phyloP scores from a whole-genome alignment of 2,113 vertebrate species.

The Argyrosomus japonicus region DNA sequence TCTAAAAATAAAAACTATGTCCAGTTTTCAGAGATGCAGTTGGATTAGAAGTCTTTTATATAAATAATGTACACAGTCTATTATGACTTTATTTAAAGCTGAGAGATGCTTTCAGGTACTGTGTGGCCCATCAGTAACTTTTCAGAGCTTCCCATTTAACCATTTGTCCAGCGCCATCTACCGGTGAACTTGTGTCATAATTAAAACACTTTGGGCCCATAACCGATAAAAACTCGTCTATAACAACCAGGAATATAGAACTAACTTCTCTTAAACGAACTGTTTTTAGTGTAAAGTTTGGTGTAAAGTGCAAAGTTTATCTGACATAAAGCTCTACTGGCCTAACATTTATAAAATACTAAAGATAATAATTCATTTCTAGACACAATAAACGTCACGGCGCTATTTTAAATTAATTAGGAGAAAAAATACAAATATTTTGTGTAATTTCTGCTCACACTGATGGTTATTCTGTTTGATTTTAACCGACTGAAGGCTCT shows the following conservation, averaged over 20 bases:
- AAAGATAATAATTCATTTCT: background rate
- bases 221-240: slow-evolving; percentile 6
- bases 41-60: background rate
- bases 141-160: slow-evolving; percentile 41
- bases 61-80: too few species aligned
- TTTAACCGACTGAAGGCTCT: background rate
- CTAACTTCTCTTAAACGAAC: background rate
- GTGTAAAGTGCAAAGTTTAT: background rate
- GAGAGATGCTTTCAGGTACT: slow-evolving; percentile 1
- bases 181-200: slow-evolving; percentile 42
- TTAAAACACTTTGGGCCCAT: slow-evolving; percentile 1
- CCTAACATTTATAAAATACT: too few species aligned
- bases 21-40: background rate
- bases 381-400: background rate
- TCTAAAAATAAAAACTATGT: background rate
- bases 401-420: background rate
- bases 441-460: background rate
- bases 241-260: background rate
- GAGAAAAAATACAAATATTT: background rate
- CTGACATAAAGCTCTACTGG: background rate
- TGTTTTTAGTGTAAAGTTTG: background rate
- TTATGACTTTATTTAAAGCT: slow-evolving; percentile 12
- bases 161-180: slow-evolving; percentile 74
- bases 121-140: slow-evolving; percentile 17
- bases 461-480: background rate